These are phyloP conservation scores for Pithys albifrons DNA, from an alignment of 2,113 vertebrate species.

Conservation along the genomic window DNA sequence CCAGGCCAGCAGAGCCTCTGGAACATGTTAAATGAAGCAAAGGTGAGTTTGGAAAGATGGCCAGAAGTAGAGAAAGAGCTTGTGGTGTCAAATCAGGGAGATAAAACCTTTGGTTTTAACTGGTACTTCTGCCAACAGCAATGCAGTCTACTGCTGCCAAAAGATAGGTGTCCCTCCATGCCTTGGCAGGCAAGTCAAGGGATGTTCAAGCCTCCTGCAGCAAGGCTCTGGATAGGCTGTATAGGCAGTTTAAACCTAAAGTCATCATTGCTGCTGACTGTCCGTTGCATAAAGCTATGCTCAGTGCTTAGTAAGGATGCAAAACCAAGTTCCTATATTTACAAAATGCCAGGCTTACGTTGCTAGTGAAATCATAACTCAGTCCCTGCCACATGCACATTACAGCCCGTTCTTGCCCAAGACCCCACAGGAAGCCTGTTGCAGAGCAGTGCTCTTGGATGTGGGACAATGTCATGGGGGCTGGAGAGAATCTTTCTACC, in stretches of 20 bases:
- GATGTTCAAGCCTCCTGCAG: slow-evolving; percentile 6
- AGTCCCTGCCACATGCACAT: background rate
- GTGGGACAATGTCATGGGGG: accelerated
- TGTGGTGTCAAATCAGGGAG: slow-evolving; percentile 9
- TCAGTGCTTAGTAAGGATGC: background rate
- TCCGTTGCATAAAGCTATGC: background rate
- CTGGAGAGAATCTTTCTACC: background rate
- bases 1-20: background rate
- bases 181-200: background rate
- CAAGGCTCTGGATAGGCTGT: background rate
- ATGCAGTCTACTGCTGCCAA: background rate
- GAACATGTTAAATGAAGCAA: background rate
- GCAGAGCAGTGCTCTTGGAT: background rate
- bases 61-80: background rate
- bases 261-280: background rate
- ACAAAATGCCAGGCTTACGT: background rate
- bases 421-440: background rate
- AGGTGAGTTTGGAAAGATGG: slow-evolving; percentile 2
- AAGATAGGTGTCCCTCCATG: slow-evolving; percentile 4
- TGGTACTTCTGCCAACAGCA: background rate
- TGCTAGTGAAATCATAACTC: background rate
- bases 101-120: slow-evolving; percentile 12
- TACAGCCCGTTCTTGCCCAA: background rate
- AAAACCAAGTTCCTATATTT: slow-evolving; percentile 1
- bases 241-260: background rate